Percentiles rank a stretch among this genome's conserved stretches.
Conservation (phyloP, 92 coral and sea anemone genomes). For the Diadumene lineata region DNA sequence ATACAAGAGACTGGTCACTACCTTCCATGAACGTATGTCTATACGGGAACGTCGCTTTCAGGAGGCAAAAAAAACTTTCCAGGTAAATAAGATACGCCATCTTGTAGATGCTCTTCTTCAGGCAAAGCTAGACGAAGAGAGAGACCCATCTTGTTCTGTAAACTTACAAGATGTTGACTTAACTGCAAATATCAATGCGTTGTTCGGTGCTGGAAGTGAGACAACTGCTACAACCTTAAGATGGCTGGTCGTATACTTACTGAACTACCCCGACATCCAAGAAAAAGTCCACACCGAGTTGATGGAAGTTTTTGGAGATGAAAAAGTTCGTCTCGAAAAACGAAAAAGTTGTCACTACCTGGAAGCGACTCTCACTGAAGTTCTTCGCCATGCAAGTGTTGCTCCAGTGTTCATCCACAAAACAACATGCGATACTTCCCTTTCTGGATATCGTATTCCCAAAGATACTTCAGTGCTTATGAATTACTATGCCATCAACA, state of each 20-base stretch:
- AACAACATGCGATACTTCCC: conserved; percentile 51
- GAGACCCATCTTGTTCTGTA: conserved; percentile 23
- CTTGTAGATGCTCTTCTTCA: conserved; percentile 57
- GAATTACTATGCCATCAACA: conserved; percentile 76
- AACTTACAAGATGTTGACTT: conserved; percentile 42
- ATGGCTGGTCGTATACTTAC: conserved; percentile 56
- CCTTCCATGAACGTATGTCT: not conserved
- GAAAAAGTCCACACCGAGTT: conserved; percentile 50
- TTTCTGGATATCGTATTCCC: conserved; percentile 64
- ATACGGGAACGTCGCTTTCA: conserved; percentile 44
- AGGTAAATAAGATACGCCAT: conserved; percentile 46
- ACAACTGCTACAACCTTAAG: conserved; percentile 63
- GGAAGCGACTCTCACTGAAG: conserved; percentile 67
- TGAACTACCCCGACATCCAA: conserved; percentile 69
- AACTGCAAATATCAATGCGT: conserved; percentile 26
- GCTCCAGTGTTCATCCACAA: conserved; percentile 66
- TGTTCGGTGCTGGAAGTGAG: conserved; percentile 63
- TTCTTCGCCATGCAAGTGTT: conserved; percentile 48
- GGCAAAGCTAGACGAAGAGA: conserved; percentile 39
- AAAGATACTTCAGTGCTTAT: conserved; percentile 64
- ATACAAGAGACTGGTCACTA: not conserved
- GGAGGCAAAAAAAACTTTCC: conserved; percentile 49
- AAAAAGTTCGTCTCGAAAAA: conserved; percentile 46
- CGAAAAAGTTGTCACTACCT: conserved; percentile 49
- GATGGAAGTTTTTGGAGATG: conserved; percentile 38